These are phyloP conservation scores for Ylistrum balloti DNA, from an alignment of 1,140 invertebrate genomes.

Conservation along the genomic window DNA sequence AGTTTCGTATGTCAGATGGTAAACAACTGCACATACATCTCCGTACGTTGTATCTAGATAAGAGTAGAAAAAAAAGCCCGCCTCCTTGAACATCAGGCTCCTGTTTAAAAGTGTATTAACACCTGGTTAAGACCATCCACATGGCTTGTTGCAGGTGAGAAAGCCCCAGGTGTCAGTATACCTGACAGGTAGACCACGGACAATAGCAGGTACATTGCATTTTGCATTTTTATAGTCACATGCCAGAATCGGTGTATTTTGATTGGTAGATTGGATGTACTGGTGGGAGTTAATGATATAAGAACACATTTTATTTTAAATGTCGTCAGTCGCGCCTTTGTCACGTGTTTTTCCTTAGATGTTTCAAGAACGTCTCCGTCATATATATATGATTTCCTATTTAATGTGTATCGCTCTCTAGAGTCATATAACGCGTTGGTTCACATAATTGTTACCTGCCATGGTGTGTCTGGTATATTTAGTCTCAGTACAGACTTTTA, in stretches of 20 bases:
- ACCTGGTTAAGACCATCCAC: constrained; percentile 2
- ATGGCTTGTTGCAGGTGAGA: constrained; percentile 9
- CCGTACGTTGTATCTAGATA: neutral
- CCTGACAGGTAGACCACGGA: neutral
- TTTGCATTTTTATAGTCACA: constrained; percentile 27
- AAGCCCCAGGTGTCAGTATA: neutral
- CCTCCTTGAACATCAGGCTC: constrained; percentile 13
- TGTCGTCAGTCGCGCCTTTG: neutral
- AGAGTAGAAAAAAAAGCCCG: neutral
- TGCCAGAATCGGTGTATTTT: neutral
- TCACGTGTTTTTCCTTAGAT: neutral
- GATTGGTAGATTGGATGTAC: constrained; percentile 9
- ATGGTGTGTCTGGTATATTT: neutral
- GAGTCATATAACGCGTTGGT: neutral
- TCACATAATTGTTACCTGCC: neutral
- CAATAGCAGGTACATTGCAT: constrained; percentile 38
- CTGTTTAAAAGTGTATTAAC: constrained; percentile 5
- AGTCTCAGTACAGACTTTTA: neutral
- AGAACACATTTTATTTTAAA: neutral
- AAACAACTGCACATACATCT: constrained; percentile 39
- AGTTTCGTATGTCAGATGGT: constrained; percentile 33
- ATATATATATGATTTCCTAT: neutral
- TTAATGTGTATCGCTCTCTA: neutral
- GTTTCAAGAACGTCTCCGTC: neutral
- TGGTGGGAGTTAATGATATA: neutral